Evolutionary conservation across 2,888 invertebrate species (phyloP), one percentile per base, ranked within the genome.

Genomic region (Minunthozetes semirufus): DNA sequence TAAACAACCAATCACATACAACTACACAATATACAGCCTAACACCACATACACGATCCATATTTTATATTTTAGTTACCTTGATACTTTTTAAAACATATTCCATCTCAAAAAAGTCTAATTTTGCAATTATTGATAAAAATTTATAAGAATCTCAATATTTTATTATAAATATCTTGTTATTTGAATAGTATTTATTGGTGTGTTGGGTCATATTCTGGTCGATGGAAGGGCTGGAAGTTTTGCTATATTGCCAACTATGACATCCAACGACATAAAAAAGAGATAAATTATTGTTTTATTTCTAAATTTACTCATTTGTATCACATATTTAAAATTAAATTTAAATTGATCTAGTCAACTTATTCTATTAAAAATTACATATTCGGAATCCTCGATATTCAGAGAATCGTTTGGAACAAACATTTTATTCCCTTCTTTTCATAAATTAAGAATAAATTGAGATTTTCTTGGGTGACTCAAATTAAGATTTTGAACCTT

Each of bases 211-310:
- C 8, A 42, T 42, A 42, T 42, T 42, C 42, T 42, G 42, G 13
- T 42, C 42, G 42, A 42, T 42, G 11, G 11, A 13, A 59, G 59
- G 59, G 59, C 1, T 4, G 15, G 2, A 59, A 29, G 15, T 29
- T 11, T 11, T 27, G 59, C 15, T 27, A 5, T 15, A 27, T 59
- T 29, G 59, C 25, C 29, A 29, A 27, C 27, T 27, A 38, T 38
- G 66, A 66, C 66, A 66, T 66, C 66, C 66, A 42, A 42, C 42
- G 66, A 38, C 66, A 66, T 66, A 19, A 66, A 42, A 38, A 38
- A 42, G 19, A 66, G 27, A 38, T 42, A 42, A 38, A 66, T 66
- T 66, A 66, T 42, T 66, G 66, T 13, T 59, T 59, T 4, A 15
- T 22, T 59, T 11, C 56, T 15, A 63, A 22, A 66, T 66, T 22